Percentiles rank a stretch among this genome's conserved stretches.
Conservation (phyloP, 2,888 invertebrate species). For the Parapristionchus giblindavisi region DNA sequence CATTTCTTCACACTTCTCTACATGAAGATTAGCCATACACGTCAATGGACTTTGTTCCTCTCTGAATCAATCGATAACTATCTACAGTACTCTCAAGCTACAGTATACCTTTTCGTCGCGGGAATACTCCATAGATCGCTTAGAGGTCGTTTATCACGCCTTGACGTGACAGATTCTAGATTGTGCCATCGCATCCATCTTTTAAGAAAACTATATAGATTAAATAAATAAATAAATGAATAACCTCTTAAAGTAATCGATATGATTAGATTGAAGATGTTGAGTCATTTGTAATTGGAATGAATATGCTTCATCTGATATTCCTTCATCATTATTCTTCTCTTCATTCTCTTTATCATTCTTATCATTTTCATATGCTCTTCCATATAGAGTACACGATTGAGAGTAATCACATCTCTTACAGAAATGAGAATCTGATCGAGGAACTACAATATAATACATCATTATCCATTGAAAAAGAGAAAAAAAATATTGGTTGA, state of each 20-base stretch:
- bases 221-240: background rate
- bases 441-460: conserved; percentile 47
- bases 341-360: conserved; percentile 15
- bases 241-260: conserved; percentile 35
- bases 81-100: too few species aligned
- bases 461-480: background rate
- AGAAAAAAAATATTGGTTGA: background rate
- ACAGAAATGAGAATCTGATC: conserved; percentile 49
- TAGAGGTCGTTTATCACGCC: conserved; percentile 21
- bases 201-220: background rate
- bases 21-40: conserved; percentile 20
- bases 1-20: conserved; percentile 12
- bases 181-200: conserved; percentile 28
- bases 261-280: conserved; percentile 21
- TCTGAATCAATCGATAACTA: conserved; percentile 5
- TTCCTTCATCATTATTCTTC: background rate
- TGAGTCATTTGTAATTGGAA: conserved; percentile 36
- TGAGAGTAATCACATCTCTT: conserved; percentile 53
- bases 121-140: conserved; percentile 23
- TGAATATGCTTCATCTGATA: conserved; percentile 28
- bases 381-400: conserved; percentile 47
- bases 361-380: conserved; percentile 17
- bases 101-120: background rate
- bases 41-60: conserved; percentile 17
- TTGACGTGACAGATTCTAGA: background rate